phyloP scores from a whole-genome alignment of 2,888 invertebrate species.

The Argynnis bischoffii region DNA sequence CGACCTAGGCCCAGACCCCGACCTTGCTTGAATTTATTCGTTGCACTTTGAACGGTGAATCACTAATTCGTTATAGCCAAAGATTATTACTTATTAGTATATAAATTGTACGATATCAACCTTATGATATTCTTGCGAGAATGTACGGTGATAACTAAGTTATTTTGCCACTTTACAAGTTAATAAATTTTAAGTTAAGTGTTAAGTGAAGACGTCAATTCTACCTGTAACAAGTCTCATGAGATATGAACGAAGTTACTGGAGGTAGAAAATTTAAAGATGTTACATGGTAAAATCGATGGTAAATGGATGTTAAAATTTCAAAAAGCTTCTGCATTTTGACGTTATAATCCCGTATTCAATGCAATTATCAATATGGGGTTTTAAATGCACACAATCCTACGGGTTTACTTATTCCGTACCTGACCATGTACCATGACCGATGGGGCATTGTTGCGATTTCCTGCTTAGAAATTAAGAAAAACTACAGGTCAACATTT shows the following conservation, averaged over 20 bases:
- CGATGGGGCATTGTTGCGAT: constrained; percentile 65
- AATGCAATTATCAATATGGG: constrained; percentile 26
- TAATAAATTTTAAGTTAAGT: not conserved
- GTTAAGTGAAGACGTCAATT: not conserved
- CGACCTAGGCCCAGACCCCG: constrained; percentile 53
- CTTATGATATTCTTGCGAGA: constrained; percentile 14
- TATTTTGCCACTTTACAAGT: not conserved
- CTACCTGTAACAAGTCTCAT: not conserved
- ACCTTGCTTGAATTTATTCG: constrained; percentile 49
- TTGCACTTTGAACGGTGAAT: constrained; percentile 42
- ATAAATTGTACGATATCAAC: constrained; percentile 39
- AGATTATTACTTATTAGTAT: constrained; percentile 35
- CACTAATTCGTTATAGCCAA: constrained; percentile 38
- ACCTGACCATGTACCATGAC: constrained; percentile 48
- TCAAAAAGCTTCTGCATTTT: constrained; percentile 4
- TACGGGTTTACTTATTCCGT: constrained; percentile 29
- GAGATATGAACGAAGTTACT: not conserved
- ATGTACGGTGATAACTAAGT: not conserved
- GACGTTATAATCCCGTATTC: constrained; percentile 21
- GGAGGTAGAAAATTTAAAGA: not conserved
- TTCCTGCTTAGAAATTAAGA: constrained; percentile 60
- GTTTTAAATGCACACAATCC: constrained; percentile 12
- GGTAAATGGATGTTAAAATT: constrained; percentile 6
- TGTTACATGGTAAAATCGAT: not conserved
- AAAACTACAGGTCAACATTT: constrained; percentile 61